Evolutionary conservation across 2,797 vertebrate genomes (phyloP), one percentile per base, ranked within the genome.

Genomic region (Hyperoplus immaculatus): DNA sequence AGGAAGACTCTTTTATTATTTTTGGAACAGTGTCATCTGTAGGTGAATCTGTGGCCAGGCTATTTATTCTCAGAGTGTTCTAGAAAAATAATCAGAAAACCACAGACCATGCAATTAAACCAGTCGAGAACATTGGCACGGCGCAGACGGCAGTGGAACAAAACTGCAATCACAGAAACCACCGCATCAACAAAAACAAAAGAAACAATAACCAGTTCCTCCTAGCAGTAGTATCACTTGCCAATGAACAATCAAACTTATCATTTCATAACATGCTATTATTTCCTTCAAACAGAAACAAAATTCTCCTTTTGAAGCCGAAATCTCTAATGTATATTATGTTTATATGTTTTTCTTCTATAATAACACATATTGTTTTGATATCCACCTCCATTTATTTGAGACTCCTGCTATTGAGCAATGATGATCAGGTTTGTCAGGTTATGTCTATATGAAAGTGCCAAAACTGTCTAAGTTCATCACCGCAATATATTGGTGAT

Each of bases 61-160:
- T 12, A 57, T 67, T 72, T 15, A 29, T 50, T 73, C 38, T 46
- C 8, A 29, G n/a, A 39, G 29, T 8, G 18, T 65, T 59, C 21
- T 80, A 71, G 64, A 78, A 76, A 57, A 55, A 82, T 71, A 38
- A 82, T 75, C 11, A 15, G 16, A 80, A 78, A 83, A 71, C 49
- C 68, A 71, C 70, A 2, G 18, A 72, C 36, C 55, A 39, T 47
- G 59, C 69, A 58, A 47, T 69, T 41, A 56, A 54, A 75, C 67
- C 53, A 45, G 16, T 12, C 7, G 46, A 68, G 74, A 65, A 49
- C n/a, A 55, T 64, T 67, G 71, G 59, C 74, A 75, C 14, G 0
- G 1, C 18, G 55, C 53, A 47, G 47, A 13, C 50, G 1, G n/a
- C 53, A 54, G 72, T 53, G 71, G 54, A 78, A 63, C 51, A 54